These are phyloP conservation scores for Ecliptopera silaceata DNA, from an alignment of 2,888 invertebrate genomes.

Conservation along the genomic window DNA sequence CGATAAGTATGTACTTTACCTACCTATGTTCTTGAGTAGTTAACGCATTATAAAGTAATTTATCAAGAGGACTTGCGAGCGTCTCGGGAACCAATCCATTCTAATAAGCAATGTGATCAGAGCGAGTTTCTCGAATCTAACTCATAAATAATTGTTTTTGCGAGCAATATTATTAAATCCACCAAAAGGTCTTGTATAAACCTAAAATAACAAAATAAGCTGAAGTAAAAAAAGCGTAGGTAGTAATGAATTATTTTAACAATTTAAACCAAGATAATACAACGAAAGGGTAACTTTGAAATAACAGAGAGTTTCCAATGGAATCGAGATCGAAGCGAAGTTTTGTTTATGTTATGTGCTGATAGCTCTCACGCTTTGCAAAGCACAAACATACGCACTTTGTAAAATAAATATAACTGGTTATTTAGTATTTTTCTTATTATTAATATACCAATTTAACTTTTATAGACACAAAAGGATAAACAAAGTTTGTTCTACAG, in stretches of 20 bases:
- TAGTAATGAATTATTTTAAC: slow-evolving; percentile 10
- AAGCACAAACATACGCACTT: slow-evolving; percentile 15
- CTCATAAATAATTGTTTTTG: not conserved
- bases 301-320: slow-evolving; percentile 36
- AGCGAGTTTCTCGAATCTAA: slow-evolving; percentile 28
- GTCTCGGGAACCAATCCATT: slow-evolving; percentile 52
- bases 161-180: not conserved
- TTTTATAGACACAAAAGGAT: too few relatives aligned
- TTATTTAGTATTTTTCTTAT: not conserved
- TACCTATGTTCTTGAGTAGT: slow-evolving; percentile 28
- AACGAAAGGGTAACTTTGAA: slow-evolving; percentile 37
- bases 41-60: slow-evolving; percentile 52
- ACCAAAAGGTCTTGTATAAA: not conserved
- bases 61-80: slow-evolving; percentile 46
- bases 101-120: slow-evolving; percentile 47
- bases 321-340: slow-evolving; percentile 16
- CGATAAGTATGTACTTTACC: slow-evolving; percentile 27
- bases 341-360: slow-evolving; percentile 20
- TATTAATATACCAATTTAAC: too few relatives aligned
- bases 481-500: too few relatives aligned
- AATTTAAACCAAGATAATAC: slow-evolving; percentile 22
- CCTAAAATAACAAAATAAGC: not conserved
- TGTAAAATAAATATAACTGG: slow-evolving; percentile 23
- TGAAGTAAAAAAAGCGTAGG: not conserved
- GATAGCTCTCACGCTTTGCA: slow-evolving; percentile 11